Evolutionary conservation across 2,888 invertebrate genomes (phyloP), one percentile per base, ranked within the genome.

Genomic region (Melolontha melolontha): DNA sequence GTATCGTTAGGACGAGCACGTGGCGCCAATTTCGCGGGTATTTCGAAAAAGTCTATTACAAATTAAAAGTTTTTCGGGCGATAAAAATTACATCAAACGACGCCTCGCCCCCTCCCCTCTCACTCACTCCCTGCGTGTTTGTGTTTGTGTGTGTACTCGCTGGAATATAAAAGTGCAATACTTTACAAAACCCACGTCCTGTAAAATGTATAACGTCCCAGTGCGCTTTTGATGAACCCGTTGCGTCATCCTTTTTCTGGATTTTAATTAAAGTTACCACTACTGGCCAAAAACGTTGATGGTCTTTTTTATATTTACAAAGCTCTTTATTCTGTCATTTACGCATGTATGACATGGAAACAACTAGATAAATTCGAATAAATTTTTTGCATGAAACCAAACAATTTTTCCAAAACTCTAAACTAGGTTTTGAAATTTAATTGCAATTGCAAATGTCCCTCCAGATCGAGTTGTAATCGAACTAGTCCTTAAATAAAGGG

Each of bases 71-170:
- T 68, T 68, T 59, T 59, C 51, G 50, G 44, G 64, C 47, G 57
- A 66, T 69, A 69, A 69, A 66, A 69, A 66, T 69, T 69, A 66
- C 69, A 69, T 69, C 69, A 69, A 69, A 69, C 69, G 69, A 49
- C 54, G 63, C 29, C 39, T 40, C 34, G 17, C 22, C 16, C 47
- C 16, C 44, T 41, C 22, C 22, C 4, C 22, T 22, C 22, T 22
- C 4, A 2, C 22, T 22, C 22, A 22, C 22, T 22, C 22, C n/a
- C n/a, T 29, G 52, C 41, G 29, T 29, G 22, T 49, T n/a, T 27
- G 27, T 50, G 6, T 22, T 5, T 50, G 17, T 27, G 11, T 22
- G 50, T 16, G 27, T 12, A 11, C 12, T 52, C 6, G 22, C 14
- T 44, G 22, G 41, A 51, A 52, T 16, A 64, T 64, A 64, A 64